Conservation (phyloP, 2,888 invertebrate genomes). For the Nymphalis urticae region DNA sequence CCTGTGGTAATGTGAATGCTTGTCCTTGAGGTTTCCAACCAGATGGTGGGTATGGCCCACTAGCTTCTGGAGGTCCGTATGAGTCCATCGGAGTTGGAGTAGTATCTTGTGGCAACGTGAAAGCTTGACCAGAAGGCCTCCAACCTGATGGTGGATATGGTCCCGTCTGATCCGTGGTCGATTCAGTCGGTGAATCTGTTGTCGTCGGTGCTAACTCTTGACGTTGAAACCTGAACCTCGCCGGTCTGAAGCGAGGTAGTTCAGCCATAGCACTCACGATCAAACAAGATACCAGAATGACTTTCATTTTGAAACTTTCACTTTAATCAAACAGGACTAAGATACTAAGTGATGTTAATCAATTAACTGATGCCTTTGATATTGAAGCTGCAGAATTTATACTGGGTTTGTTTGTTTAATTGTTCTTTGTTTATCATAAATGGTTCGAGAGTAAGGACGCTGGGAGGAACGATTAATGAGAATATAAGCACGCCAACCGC, state of each 20-base stretch:
- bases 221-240: constrained; percentile 74
- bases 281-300: constrained; percentile 56
- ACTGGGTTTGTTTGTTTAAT: constrained; percentile 37
- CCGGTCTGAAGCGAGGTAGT: constrained; percentile 71
- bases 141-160: constrained; percentile 71
- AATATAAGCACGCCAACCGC: constrained; percentile 52
- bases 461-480: constrained; percentile 51
- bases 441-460: constrained; percentile 49
- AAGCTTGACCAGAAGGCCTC: constrained; percentile 60
- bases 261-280: constrained; percentile 61
- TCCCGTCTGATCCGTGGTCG: constrained; percentile 58
- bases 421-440: constrained; percentile 45
- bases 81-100: constrained; percentile 56
- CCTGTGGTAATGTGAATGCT: constrained; percentile 65
- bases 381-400: constrained; percentile 36
- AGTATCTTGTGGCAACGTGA: constrained; percentile 49
- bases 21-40: constrained; percentile 73
- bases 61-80: constrained; percentile 52
- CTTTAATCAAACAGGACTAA: constrained; percentile 27
- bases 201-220: constrained; percentile 71
- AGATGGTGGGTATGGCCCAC: constrained; percentile 65
- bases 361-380: constrained; percentile 39
- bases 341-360: constrained; percentile 41
- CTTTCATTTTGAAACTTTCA: constrained; percentile 58
- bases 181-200: constrained; percentile 63